Conservation (phyloP, 2,113 vertebrate genomes). For the Aplodontia rufa region DNA sequence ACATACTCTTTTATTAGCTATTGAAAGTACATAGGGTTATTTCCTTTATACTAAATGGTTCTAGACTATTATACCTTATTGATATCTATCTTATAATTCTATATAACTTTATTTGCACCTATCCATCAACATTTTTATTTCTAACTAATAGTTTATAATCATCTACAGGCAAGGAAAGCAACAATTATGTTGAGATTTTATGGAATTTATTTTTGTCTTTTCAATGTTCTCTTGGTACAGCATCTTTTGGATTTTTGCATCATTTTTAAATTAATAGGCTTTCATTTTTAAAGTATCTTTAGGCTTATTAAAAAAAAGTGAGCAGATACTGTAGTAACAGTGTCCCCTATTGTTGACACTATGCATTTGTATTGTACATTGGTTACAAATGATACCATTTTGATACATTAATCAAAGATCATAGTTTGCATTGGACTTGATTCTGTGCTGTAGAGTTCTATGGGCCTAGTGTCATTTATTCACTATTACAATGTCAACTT, state of each 20-base stretch:
- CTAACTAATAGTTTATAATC: not conserved
- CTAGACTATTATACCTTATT: not conserved
- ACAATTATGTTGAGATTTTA: not conserved
- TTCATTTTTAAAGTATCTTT: not conserved
- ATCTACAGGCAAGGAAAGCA: not conserved
- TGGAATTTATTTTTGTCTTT: not conserved
- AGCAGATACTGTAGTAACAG: not conserved
- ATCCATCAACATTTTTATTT: not conserved
- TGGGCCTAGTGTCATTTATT: not conserved
- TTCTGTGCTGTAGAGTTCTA: not conserved
- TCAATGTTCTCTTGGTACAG: not conserved
- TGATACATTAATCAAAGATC: not conserved
- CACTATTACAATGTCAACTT: not conserved
- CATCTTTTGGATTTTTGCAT: not conserved
- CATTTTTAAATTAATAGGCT: not conserved
- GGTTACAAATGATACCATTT: no score
- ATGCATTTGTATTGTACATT: no score
- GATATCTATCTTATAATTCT: not conserved
- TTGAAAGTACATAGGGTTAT: not conserved
- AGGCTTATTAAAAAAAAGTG: not conserved
- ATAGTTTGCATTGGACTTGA: not conserved
- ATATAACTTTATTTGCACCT: not conserved
- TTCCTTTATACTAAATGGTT: not conserved
- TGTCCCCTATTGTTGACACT: not conserved
- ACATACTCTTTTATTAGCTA: not conserved